Percentiles rank a stretch among this genome's conserved stretches.
phyloP scores from a whole-genome alignment of 2,888 invertebrate species.

The Labia minor region DNA sequence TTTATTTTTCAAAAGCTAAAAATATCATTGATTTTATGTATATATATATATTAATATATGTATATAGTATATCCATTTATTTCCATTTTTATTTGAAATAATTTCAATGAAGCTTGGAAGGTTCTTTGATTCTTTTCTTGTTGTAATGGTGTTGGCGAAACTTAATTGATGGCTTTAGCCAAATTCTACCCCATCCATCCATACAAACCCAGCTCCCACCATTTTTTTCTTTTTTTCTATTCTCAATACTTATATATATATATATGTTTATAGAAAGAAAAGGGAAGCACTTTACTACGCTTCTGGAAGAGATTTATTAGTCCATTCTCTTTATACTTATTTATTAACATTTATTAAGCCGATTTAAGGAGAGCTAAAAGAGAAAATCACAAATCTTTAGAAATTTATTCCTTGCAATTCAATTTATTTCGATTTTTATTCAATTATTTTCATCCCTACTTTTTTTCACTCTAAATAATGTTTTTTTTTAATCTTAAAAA shows the following conservation, averaged over 20 bases:
- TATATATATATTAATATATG: neutral
- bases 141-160: neutral
- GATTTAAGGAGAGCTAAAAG: neutral
- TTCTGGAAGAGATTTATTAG: neutral
- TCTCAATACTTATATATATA: neutral
- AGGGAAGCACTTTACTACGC: neutral
- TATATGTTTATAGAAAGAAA: neutral
- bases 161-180: neutral
- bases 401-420: neutral
- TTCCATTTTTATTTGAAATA: neutral
- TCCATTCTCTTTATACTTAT: conserved; percentile 9
- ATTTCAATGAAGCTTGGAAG: neutral
- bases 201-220: neutral
- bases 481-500: no score
- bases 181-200: no score
- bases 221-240: neutral
- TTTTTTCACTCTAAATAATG: no score
- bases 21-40: neutral
- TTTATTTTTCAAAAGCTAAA: no score
- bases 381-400: neutral
- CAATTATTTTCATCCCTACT: no score
- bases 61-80: no score
- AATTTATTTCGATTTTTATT: neutral
- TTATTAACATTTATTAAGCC: conserved; percentile 13
- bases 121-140: neutral